Conservation (phyloP, 2,797 vertebrate species). For the Otolemur crassicaudatus region DNA sequence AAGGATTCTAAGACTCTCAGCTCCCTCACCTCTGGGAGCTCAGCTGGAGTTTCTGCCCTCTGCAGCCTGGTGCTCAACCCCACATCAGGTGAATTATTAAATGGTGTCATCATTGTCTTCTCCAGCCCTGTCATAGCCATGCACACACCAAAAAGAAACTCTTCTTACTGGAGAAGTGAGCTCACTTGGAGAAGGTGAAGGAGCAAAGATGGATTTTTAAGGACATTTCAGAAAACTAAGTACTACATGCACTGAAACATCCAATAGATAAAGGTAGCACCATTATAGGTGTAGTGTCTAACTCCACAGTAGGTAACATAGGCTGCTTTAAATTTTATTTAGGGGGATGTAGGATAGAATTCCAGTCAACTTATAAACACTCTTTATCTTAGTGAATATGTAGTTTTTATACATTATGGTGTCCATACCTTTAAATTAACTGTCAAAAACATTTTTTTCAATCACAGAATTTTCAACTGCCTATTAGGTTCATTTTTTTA, state of each 20-base stretch:
- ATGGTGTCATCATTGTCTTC: neutral
- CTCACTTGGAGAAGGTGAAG: neutral
- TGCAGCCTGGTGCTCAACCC: neutral
- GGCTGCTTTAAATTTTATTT: neutral
- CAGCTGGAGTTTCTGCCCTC: neutral
- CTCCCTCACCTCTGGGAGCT: neutral
- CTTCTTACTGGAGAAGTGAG: neutral
- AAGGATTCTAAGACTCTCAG: neutral
- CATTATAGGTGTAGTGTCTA: neutral
- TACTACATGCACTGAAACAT: neutral
- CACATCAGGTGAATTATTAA: neutral
- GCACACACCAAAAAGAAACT: neutral
- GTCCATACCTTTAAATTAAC: neutral
- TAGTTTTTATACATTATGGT: slow-evolving; percentile 26
- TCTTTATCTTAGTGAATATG: neutral
- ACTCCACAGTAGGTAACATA: neutral
- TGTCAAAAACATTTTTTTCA: neutral
- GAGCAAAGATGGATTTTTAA: neutral
- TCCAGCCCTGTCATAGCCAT: neutral
- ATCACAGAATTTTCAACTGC: neutral
- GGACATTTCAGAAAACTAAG: neutral
- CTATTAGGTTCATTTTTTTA: neutral
- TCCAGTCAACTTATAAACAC: neutral
- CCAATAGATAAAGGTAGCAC: neutral
- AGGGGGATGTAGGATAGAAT: neutral